A percentile compares a stretch with the other conserved stretches of the same genome.
phyloP scores from a whole-genome alignment of 2,888 invertebrate genomes.

The Itoplectis maculator region DNA sequence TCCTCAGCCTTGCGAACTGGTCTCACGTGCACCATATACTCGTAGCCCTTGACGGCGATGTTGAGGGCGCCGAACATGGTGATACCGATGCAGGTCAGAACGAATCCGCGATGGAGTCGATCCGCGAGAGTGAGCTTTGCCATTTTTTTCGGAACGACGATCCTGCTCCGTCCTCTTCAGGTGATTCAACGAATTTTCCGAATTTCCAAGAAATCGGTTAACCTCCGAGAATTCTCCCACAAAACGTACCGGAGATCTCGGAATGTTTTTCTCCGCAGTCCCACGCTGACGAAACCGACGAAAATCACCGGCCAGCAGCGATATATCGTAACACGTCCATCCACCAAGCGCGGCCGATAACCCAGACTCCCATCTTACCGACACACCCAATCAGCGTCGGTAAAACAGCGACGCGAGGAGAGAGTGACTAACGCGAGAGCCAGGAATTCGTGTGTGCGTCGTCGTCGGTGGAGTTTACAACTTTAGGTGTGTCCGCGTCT shows the following conservation, averaged over 20 bases:
- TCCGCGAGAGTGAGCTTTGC: constrained; percentile 82
- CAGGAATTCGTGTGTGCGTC: constrained; percentile 26
- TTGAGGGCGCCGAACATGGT: constrained; percentile 83
- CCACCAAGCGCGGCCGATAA: too few species aligned
- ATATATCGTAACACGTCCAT: too few species aligned
- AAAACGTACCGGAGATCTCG: not conserved
- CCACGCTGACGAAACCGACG: too few species aligned
- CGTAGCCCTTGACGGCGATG: constrained; percentile 84
- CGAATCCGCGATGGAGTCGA: constrained; percentile 85
- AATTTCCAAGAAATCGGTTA: not conserved
- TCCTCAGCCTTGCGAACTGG: constrained; percentile 82
- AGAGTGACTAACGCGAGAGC: constrained; percentile 49
- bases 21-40: constrained; percentile 84
- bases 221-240: not conserved
- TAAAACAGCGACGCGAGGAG: not conserved
- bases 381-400: too few species aligned
- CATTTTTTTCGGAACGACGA: constrained; percentile 3
- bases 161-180: not conserved
- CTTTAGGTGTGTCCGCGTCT: constrained; percentile 62
- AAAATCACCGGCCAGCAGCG: too few species aligned
- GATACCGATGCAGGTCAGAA: constrained; percentile 85
- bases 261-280: too few species aligned
- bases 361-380: too few species aligned
- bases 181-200: not conserved
- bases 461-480: constrained; percentile 56